Conservation (phyloP, 2,888 invertebrate species). For the Podotricha telesiphe region DNA sequence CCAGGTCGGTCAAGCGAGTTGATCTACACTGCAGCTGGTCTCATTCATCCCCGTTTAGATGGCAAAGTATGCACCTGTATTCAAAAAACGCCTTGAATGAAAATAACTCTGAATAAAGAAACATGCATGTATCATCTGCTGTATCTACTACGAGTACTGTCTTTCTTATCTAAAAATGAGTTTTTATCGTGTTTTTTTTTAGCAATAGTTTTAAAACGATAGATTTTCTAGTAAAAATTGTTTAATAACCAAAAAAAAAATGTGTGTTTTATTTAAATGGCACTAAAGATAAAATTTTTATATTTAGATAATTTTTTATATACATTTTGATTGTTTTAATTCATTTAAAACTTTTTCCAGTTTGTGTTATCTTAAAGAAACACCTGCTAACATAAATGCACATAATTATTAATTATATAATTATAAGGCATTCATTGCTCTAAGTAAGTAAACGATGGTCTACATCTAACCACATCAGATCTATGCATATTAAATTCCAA, state of each 20-base stretch:
- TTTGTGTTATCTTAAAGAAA: neutral
- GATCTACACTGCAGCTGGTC: conserved; percentile 22
- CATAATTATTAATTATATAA: neutral
- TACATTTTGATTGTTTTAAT: neutral
- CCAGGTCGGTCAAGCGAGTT: conserved; percentile 21
- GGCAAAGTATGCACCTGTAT: conserved; percentile 26
- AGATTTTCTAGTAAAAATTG: too few relatives aligned
- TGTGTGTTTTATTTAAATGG: too few relatives aligned
- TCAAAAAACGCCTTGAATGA: conserved; percentile 24
- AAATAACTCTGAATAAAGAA: conserved; percentile 20
- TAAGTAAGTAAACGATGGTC: conserved; percentile 2
- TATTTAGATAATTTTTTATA: too few relatives aligned
- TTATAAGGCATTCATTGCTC: neutral
- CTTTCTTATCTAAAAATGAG: too few relatives aligned
- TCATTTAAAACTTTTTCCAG: too few relatives aligned
- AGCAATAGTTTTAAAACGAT: too few relatives aligned
- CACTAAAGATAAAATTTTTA: too few relatives aligned
- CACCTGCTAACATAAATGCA: neutral
- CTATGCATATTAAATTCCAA: conserved; percentile 41
- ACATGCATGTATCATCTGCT: conserved; percentile 26
- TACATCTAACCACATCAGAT: conserved; percentile 31
- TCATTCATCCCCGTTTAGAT: conserved; percentile 12
- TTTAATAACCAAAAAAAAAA: too few relatives aligned
- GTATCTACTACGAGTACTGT: too few relatives aligned
- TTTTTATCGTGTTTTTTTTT: too few relatives aligned